Base-by-base conservation (phyloP, 2,888 invertebrate species). In the Crioceris asparagi region DNA sequence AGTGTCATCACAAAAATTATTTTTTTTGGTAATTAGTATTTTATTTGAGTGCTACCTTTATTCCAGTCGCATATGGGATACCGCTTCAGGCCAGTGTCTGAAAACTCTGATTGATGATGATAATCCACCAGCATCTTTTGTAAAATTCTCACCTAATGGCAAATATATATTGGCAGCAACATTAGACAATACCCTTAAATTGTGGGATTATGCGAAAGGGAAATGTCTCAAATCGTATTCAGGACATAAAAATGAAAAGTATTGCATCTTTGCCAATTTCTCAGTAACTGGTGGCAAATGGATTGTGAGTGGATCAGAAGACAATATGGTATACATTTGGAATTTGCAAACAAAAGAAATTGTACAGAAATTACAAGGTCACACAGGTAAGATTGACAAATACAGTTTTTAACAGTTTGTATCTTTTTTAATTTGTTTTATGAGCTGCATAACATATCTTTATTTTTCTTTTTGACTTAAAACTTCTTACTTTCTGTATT, bases 221-320 rank as follows among this genome's bases (percentile, higher is more conserved):
- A 90, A 97, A 70, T 96, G 96, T 65, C 70, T 98, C 38, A 99
- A 99, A 69, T 94, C 94, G 0, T 99, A 99, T 60, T 86, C 86
- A 0, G 97, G 97, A 3, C 98, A 99, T 64, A 88, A 88, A 65
- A 99, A 98, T 65, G 96, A 97, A 66, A 98, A 98, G 63, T 99
- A 94, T 66, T 98, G 98, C 64, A 93, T 99, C 64, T 98, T 98
- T 64, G 97, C 98, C 32, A 99, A 99, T 67, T 98, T 98, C 66
- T 98, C 97, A 21, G 97, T 99, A 5, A 99, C 98, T 11, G 98
- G 98, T 40, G 98, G 98, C 60, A 98, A 99, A 88, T 98, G 98
- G 98, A 99, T 98, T 61, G 97, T 99, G 31, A 96, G 94, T 26
- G 98, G 98, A n/a, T 97, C 97, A 3, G 98, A 98, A 68, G 98